Base-by-base conservation (phyloP, 2,888 invertebrate species). In the Vandiemenella viatica region DNA sequence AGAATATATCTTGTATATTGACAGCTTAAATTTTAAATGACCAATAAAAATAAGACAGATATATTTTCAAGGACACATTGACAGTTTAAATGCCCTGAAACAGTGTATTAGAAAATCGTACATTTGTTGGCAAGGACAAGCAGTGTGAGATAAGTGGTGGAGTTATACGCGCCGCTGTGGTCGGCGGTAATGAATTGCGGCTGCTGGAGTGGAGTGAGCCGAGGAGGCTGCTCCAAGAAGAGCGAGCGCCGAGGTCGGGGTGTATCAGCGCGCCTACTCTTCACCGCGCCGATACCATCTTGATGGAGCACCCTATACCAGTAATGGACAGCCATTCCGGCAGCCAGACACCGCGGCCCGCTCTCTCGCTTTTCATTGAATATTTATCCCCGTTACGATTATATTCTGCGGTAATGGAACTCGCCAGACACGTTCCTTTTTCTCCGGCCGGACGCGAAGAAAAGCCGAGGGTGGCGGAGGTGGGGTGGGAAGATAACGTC, bases 231-330 rank as follows among this genome's bases (percentile, higher is more conserved):
- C n/a, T n/a, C n/a, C n/a, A n/a, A 32, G 32, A 32, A 32, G 32
- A 32, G 32, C 32, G n/a, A n/a, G 13, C n/a, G 13, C 32, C 13
- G 32, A 32, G 32, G 32, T 32, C 32, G 32, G 4, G 32, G 32
- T 10, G 32, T 32, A 32, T 32, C 32, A 13, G 13, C n/a, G 13
- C 32, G 32, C 2, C 32, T 10, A 32, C 32, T 32, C 32, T 32
- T 32, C 32, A 32, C 32, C 32, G 40, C 19, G 43, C 16, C 43
- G 50, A 50, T 50, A 50, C 21, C 42, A 50, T 50, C 50, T 50
- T 50, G 50, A 50, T 50, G 50, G 50, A 50, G 50, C 46, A 50
- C 50, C 49, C 38, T 45, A 45, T 47, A 47, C 13, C 50, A 37
- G 45, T 50, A 50, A 50, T 50, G 50, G 50, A 50, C 50, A 50